phyloP scores from a whole-genome alignment of 2,113 vertebrate species.

The Amphiprion percula region DNA sequence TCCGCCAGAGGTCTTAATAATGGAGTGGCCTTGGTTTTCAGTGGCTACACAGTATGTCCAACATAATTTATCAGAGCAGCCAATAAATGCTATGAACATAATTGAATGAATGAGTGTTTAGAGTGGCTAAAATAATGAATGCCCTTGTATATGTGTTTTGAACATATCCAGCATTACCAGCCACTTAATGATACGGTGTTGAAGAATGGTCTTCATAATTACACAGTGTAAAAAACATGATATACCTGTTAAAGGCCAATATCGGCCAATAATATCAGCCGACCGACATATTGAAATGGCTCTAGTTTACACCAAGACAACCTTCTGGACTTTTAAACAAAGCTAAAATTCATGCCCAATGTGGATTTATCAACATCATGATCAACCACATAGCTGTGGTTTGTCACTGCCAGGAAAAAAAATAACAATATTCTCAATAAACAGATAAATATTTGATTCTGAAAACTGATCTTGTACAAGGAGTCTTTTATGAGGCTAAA shows the following conservation, averaged over 20 bases:
- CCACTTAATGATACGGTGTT: conserved; percentile 54
- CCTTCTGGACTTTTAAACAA: neutral
- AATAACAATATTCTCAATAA: too few relatives aligned
- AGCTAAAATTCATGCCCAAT: too few relatives aligned
- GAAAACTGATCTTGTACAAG: too few relatives aligned
- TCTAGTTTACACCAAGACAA: too few relatives aligned
- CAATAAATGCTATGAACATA: conserved; percentile 49
- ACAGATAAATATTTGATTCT: too few relatives aligned
- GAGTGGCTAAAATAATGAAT: conserved; percentile 63
- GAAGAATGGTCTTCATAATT: conserved; percentile 49
- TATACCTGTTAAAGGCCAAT: too few relatives aligned
- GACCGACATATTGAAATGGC: too few relatives aligned
- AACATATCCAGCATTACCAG: conserved; percentile 36
- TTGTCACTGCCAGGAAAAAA: neutral
- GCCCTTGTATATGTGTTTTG: conserved; percentile 58
- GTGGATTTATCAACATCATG: too few relatives aligned
- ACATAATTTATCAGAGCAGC: conserved; percentile 62
- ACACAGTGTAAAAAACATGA: conserved; percentile 35
- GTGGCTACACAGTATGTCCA: conserved; percentile 49
- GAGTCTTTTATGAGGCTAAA: too few relatives aligned
- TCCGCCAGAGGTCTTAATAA: conserved; percentile 68
- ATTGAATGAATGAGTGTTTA: conserved; percentile 65
- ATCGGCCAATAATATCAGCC: too few relatives aligned
- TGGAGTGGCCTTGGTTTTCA: conserved; percentile 69
- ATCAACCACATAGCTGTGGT: neutral